Evolutionary conservation across 2,113 vertebrate species (phyloP).

Genomic region (Fulica atra): DNA sequence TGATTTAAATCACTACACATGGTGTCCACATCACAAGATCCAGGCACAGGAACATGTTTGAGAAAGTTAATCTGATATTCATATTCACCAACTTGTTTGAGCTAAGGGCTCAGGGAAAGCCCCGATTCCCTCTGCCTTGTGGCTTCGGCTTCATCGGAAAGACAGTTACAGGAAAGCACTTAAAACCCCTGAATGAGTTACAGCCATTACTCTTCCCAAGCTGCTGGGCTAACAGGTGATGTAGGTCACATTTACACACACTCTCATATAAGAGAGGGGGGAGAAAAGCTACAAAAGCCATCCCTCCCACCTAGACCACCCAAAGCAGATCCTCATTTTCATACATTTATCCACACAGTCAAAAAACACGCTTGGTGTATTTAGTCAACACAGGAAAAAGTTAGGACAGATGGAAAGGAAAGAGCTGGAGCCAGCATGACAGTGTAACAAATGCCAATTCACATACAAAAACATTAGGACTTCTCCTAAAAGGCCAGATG

Average conservation of each 20-base stretch:
- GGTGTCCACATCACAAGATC: background rate
- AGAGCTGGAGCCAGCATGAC: background rate
- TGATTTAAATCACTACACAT: background rate
- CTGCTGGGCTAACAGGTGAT: background rate
- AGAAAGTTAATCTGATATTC: background rate
- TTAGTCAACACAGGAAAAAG: constrained; percentile 5
- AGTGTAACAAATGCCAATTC: background rate
- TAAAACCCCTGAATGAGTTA: background rate
- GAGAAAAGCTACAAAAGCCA: background rate
- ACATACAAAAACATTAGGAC: constrained; percentile 4
- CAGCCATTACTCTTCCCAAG: background rate
- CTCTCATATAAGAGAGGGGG: background rate
- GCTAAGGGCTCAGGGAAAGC: background rate
- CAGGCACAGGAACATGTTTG: background rate
- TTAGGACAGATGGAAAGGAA: constrained; percentile 18
- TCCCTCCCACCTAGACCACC: background rate
- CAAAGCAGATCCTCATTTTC: background rate
- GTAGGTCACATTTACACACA: background rate
- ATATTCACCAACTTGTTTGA: background rate
- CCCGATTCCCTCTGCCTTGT: background rate
- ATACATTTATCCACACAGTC: background rate
- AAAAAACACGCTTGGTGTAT: background rate
- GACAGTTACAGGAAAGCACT: background rate
- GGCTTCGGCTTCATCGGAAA: background rate
- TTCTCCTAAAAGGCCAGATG: constrained; percentile 3